phyloP scores from a whole-genome alignment of 1,140 invertebrate species.

The Zelostemma sp. region DNA sequence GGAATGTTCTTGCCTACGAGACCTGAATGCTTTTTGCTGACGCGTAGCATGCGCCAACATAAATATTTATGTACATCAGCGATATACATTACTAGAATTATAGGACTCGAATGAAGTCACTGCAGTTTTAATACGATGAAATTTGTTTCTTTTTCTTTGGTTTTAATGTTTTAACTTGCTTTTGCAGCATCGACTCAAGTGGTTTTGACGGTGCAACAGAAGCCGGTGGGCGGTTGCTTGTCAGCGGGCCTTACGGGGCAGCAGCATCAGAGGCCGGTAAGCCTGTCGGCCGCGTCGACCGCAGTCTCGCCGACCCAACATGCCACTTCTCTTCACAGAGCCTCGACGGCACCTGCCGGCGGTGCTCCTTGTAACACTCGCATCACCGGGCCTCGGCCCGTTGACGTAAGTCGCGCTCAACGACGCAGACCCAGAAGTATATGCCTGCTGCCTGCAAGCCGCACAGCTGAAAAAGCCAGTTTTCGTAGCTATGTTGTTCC shows the following conservation, averaged over 20 bases:
- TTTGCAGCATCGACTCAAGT: conserved; percentile 75
- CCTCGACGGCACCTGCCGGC: conserved; percentile 62
- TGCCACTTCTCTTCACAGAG: conserved; percentile 59
- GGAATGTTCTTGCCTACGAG: background rate
- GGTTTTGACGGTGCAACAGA: conserved; percentile 75
- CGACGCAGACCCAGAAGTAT: background rate
- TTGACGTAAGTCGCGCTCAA: conserved; percentile 79
- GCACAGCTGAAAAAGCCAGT: conserved; percentile 17
- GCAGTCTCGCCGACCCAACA: conserved; percentile 60
- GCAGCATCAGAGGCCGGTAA: conserved; percentile 60
- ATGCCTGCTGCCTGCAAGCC: background rate
- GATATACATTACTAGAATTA: background rate
- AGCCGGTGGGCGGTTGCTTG: conserved; percentile 53
- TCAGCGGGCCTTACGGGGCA: conserved; percentile 35
- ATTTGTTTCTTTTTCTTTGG: too few species aligned
- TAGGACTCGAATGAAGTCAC: background rate
- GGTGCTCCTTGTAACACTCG: conserved; percentile 68
- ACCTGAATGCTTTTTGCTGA: conserved; percentile 1
- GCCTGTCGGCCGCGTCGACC: conserved; percentile 53
- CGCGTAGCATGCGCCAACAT: background rate
- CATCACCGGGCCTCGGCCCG: conserved; percentile 90
- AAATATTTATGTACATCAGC: conserved; percentile 4
- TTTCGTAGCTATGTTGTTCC: conserved; percentile 7
- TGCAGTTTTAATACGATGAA: too few species aligned
- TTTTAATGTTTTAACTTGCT: too few species aligned